Conservation (phyloP, 53 echinoderm and acorn worm species). For the Astropecten irregularis region DNA sequence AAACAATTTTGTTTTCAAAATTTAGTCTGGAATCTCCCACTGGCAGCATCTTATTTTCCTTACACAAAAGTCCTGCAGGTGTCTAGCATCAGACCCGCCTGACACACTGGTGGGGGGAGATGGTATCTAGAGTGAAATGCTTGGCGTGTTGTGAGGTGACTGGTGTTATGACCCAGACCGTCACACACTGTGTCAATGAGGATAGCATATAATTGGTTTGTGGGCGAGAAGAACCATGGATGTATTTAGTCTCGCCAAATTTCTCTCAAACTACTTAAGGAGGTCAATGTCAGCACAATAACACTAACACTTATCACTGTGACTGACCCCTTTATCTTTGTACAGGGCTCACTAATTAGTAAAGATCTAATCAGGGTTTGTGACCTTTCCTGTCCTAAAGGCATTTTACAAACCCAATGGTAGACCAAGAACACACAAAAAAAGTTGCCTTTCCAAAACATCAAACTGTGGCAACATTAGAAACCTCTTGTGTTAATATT, state of each 20-base stretch:
- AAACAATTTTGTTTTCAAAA: background rate
- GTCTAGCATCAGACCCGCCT: background rate
- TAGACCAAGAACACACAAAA: too few species aligned
- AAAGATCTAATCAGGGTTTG: too few species aligned
- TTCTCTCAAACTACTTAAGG: background rate
- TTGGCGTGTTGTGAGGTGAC: background rate
- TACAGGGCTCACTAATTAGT: background rate
- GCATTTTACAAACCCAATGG: too few species aligned
- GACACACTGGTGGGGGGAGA: background rate
- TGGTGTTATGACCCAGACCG: background rate
- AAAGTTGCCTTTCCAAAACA: too few species aligned
- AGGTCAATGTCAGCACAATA: background rate
- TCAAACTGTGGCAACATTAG: too few species aligned
- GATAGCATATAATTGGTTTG: slow-evolving; percentile 17
- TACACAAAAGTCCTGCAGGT: background rate
- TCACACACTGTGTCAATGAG: slow-evolving; percentile 27
- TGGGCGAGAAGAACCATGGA: slow-evolving; percentile 21
- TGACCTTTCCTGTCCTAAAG: too few species aligned
- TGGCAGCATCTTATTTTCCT: too few species aligned
- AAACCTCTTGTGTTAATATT: too few species aligned
- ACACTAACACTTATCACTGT: background rate
- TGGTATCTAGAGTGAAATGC: slow-evolving; percentile 1
- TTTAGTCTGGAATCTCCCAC: background rate
- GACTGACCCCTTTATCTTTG: background rate
- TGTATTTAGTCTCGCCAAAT: background rate